phyloP scores from a whole-genome alignment of 2,797 vertebrate genomes.

The Myiotriccus ornatus region DNA sequence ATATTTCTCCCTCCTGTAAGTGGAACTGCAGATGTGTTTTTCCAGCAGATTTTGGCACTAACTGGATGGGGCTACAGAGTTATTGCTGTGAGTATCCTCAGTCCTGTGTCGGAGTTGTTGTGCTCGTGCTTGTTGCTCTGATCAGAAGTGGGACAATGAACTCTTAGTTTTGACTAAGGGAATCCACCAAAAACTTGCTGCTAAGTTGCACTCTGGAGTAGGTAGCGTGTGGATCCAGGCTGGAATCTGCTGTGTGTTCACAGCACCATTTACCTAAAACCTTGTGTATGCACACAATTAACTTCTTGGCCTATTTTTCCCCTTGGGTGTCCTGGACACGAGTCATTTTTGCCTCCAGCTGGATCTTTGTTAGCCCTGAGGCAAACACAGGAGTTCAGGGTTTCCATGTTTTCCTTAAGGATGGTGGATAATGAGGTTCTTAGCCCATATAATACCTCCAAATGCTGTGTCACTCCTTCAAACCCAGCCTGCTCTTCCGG shows the following conservation, averaged over 20 bases:
- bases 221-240: neutral
- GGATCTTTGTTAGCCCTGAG: neutral
- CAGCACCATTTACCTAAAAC: neutral
- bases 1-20: slow-evolving; percentile 96
- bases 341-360: neutral
- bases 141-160: neutral
- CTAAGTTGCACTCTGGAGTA: neutral
- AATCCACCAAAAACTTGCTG: neutral
- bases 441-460: neutral
- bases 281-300: neutral
- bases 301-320: neutral
- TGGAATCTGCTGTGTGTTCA: neutral
- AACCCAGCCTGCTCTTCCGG: neutral
- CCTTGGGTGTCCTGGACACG: neutral
- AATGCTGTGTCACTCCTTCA: neutral
- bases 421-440: neutral
- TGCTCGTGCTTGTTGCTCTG: neutral
- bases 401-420: neutral
- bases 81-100: slow-evolving; percentile 87
- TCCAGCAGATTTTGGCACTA: slow-evolving; percentile 93
- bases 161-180: neutral
- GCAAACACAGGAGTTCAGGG: neutral
- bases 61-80: slow-evolving; percentile 97
- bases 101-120: neutral
- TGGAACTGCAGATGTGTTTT: slow-evolving; percentile 96